Evolutionary conservation across 2,797 vertebrate genomes (phyloP).

Genomic region (Oryzias sinensis): DNA sequence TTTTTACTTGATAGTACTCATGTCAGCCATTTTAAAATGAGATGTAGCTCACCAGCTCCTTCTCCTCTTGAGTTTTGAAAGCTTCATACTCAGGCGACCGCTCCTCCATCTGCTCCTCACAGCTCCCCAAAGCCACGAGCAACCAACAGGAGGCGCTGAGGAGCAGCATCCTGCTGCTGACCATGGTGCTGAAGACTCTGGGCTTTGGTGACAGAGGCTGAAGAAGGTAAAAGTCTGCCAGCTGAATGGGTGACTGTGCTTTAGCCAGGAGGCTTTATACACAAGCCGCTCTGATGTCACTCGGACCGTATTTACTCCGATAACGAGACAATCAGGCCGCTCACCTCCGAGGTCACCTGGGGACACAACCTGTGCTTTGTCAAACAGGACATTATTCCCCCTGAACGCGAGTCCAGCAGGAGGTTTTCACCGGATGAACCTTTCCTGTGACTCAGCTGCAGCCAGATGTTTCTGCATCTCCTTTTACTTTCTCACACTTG

Average conservation of each 20-base stretch:
- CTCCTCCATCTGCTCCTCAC: conserved; percentile 19
- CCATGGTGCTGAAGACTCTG: conserved; percentile 23
- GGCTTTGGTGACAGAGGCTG: neutral
- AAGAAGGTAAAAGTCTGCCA: neutral
- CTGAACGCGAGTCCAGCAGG: too few species aligned
- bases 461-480: too few species aligned
- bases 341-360: conserved; percentile 6
- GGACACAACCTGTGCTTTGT: conserved; percentile 9
- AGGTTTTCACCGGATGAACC: too few species aligned
- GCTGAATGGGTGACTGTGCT: neutral
- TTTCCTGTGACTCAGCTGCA: too few species aligned
- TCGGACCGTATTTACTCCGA: conserved; percentile 17
- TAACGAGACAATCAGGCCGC: conserved; percentile 8
- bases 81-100: conserved; percentile 9
- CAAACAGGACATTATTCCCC: conserved; percentile 23
- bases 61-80: conserved; percentile 34
- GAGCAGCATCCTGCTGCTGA: conserved; percentile 37
- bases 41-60: conserved; percentile 40
- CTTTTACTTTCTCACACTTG: too few species aligned
- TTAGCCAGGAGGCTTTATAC: conserved; percentile 7
- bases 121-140: conserved; percentile 23
- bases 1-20: neutral
- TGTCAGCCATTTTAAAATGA: neutral
- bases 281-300: conserved; percentile 6
- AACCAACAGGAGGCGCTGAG: conserved; percentile 50